These are phyloP conservation scores for Pardalotus punctatus DNA, from an alignment of 2,113 vertebrate species.

Conservation along the genomic window DNA sequence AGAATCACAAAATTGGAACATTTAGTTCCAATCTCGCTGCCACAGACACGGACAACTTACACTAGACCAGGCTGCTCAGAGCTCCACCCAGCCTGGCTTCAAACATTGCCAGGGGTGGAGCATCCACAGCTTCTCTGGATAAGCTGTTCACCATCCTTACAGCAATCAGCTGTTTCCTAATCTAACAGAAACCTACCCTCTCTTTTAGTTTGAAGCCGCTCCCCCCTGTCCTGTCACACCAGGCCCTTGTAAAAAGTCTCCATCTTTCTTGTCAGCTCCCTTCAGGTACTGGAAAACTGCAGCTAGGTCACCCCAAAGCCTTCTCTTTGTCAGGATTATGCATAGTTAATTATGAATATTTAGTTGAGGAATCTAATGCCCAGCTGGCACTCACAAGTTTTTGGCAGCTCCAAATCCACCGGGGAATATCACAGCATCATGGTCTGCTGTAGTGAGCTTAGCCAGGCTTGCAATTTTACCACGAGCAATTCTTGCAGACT, in stretches of 20 bases:
- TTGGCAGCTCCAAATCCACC: conserved; percentile 95
- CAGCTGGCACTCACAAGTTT: conserved; percentile 79
- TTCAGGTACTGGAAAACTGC: neutral
- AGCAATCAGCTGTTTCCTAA: neutral
- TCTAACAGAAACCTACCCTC: neutral
- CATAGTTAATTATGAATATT: neutral
- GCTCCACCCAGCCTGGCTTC: neutral
- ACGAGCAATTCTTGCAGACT: conserved; percentile 92
- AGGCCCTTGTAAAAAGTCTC: neutral
- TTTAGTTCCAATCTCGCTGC: neutral
- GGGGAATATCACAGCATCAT: conserved; percentile 90
- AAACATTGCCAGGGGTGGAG: neutral
- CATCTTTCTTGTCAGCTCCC: neutral
- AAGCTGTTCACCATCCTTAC: neutral
- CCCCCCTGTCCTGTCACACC: neutral
- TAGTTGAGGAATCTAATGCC: neutral
- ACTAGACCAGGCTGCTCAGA: rapidly evolving
- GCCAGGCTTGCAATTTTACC: conserved; percentile 85
- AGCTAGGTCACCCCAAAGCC: neutral
- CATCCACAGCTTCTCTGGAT: neutral
- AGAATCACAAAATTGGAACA: neutral
- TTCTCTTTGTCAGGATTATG: neutral
- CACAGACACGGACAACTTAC: neutral
- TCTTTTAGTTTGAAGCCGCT: neutral
- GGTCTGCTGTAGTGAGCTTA: conserved; percentile 73